phyloP scores from a whole-genome alignment of 2,888 invertebrate genomes.

The Catocala fraxini region DNA sequence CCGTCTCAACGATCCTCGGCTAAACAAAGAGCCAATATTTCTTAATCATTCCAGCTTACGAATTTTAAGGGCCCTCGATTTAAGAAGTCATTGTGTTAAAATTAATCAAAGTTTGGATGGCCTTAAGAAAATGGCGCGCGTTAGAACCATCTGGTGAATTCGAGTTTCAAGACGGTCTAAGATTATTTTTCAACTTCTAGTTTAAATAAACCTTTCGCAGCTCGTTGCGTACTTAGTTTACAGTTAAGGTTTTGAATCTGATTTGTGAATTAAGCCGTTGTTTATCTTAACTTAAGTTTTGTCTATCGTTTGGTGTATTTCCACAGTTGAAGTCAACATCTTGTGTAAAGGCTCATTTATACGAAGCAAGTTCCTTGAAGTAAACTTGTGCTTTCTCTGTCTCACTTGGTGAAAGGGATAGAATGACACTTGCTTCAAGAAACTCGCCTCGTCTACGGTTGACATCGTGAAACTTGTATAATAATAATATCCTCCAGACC shows the following conservation, averaged over 20 bases:
- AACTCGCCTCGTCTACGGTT: too few species aligned
- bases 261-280: not conserved
- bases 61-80: constrained; percentile 26
- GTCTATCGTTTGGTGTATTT: too few species aligned
- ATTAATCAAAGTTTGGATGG: constrained; percentile 46
- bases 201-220: constrained; percentile 15
- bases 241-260: too few species aligned
- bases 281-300: too few species aligned
- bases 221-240: constrained; percentile 6
- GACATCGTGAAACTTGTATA: too few species aligned
- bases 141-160: constrained; percentile 35
- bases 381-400: too few species aligned
- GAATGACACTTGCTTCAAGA: too few species aligned
- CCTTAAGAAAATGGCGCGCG: constrained; percentile 18
- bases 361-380: too few species aligned
- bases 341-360: too few species aligned
- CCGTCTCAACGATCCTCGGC: constrained; percentile 9
- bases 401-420: too few species aligned
- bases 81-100: constrained; percentile 32
- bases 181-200: constrained; percentile 30
- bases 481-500: too few species aligned
- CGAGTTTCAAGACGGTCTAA: constrained; percentile 31
- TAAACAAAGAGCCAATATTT: constrained; percentile 26
- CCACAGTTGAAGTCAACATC: too few species aligned
- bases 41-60: constrained; percentile 25